A percentile compares a stretch with the other conserved stretches of the same genome.
Conservation (phyloP, 2,113 vertebrate species). For the Nibea coibor region DNA sequence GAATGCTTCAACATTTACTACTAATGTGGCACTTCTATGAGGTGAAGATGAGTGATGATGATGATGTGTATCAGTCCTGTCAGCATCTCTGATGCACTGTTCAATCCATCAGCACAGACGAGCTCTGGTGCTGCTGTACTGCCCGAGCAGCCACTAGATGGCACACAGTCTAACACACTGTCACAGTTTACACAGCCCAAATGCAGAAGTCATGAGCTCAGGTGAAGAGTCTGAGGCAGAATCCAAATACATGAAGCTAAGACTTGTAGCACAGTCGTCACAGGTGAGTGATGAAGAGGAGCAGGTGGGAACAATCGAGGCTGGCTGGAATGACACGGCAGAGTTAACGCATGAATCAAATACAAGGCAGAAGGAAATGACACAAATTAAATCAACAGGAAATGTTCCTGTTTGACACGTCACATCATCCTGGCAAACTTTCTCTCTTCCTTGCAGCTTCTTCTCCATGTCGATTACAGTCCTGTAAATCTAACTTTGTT, state of each 20-base stretch:
- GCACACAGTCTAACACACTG: constrained; percentile 6
- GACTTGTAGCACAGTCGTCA: no score
- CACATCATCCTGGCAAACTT: background rate
- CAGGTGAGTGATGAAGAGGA: no score
- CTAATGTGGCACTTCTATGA: background rate
- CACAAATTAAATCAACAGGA: background rate
- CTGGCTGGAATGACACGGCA: no score
- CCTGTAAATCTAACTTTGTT: background rate
- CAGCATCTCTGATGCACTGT: background rate
- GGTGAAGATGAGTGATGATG: background rate
- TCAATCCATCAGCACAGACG: background rate
- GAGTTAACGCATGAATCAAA: no score
- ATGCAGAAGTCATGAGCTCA: no score
- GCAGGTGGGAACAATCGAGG: no score
- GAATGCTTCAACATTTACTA: background rate
- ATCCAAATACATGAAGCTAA: no score
- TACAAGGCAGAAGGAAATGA: no score
- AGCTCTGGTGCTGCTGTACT: background rate
- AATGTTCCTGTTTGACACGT: background rate
- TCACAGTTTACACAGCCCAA: no score
- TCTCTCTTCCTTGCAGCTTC: background rate
- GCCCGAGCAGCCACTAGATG: constrained; percentile 25
- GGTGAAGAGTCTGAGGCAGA: no score
- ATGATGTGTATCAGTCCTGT: background rate
- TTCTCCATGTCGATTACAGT: background rate